Percentiles rank a stretch among this genome's conserved stretches.
phyloP scores from a whole-genome alignment of 2,113 vertebrate genomes.

The Coracopsis vasa region DNA sequence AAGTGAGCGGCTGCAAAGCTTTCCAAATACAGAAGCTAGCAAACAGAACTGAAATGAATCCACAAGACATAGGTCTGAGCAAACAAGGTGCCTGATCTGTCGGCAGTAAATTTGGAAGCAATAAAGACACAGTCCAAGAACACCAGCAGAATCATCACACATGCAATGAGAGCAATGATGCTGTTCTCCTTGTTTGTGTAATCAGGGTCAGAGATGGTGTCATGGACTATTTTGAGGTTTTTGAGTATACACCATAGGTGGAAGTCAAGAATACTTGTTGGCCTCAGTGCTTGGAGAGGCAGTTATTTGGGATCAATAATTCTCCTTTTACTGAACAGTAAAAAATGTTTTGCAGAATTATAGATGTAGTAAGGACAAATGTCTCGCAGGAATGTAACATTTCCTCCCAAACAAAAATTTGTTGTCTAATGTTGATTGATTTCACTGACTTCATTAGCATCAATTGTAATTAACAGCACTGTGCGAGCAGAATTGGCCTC shows the following conservation, averaged over 20 bases:
- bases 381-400: background rate
- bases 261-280: background rate
- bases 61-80: background rate
- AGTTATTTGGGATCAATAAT: background rate
- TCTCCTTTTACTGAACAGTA: background rate
- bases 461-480: background rate
- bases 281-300: background rate
- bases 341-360: background rate
- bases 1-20: background rate
- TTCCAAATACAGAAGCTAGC: background rate
- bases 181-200: background rate
- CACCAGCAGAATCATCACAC: background rate
- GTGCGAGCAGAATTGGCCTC: background rate
- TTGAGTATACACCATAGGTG: background rate
- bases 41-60: background rate
- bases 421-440: background rate
- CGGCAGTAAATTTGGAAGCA: background rate
- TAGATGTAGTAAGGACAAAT: background rate
- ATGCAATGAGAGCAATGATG: background rate
- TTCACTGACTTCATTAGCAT: background rate
- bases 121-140: background rate
- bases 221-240: fast-evolving
- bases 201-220: background rate
- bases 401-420: background rate
- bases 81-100: background rate